Base-by-base conservation (phyloP, 2,797 vertebrate genomes). In the Peromyscus nudipes region DNA sequence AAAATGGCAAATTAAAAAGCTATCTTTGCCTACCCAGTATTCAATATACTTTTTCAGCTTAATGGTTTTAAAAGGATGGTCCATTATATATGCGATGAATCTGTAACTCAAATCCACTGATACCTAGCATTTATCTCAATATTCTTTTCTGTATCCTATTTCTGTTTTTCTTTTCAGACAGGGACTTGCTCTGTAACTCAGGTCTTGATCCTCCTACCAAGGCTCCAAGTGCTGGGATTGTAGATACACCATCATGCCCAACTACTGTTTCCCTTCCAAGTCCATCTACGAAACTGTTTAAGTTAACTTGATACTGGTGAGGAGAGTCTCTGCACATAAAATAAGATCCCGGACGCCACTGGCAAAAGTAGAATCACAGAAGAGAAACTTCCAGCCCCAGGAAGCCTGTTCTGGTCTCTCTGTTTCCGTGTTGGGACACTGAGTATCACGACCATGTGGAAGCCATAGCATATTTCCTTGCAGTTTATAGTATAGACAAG, bases 1-100 rank as follows among this genome's bases (percentile, higher is more conserved):
- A 80, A 97, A 71, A 77, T 87, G 57, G 31, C 34, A 96, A 91
- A 94, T 94, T 94, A 80, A 94, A 96, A 91, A 60, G 34, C 52
- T 23, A 13, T 79, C n/a, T 96, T 91, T 91, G 92, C 57, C 84
- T 90, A 71, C 60, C 57, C n/a, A 49, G 64, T 90, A n/a, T 46
- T 96, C 75, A 93, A 52, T 57, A 37, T 81, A 8, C 21, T 75
- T 92, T 96, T 93, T 93, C 49, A 93, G 43, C 89, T 79, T 94
- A 84, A 88, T 91, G 60, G 71, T 95, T 94, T 94, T 94, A 52
- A 87, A 82, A 79, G 46, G 81, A 23, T 93, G 55, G 67, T 73
- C 64, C 65, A 60, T 77, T 57, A 67, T 85, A 82, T 76, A 55
- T 31, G 17, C 46, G 7, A 23, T 95, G 71, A 81, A 71, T 89